Conservation (phyloP, 2,113 vertebrate species). For the Turnix velox region DNA sequence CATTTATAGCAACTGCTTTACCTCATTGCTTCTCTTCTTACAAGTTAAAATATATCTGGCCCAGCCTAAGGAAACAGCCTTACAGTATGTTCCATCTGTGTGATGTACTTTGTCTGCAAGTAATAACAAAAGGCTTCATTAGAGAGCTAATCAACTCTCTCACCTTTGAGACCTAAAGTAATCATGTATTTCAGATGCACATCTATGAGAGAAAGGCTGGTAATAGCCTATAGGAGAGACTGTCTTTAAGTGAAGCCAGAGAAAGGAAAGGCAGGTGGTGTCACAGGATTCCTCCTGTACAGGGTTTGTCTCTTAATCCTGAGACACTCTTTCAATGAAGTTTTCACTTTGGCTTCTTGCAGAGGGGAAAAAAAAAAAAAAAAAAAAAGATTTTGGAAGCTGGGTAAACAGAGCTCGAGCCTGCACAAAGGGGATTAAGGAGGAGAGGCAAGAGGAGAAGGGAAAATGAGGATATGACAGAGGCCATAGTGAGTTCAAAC, state of each 20-base stretch:
- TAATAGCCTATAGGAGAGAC: not conserved
- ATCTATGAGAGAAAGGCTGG: slow-evolving; percentile 34
- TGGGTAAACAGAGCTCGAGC: slow-evolving; percentile 61
- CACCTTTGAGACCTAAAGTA: slow-evolving; percentile 58
- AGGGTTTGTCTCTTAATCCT: slow-evolving; percentile 27
- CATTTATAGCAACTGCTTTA: not conserved
- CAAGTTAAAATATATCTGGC: not conserved
- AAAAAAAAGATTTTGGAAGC: slow-evolving; percentile 64
- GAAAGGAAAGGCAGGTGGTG: not conserved
- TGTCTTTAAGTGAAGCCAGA: not conserved
- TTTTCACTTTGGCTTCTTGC: slow-evolving; percentile 68
- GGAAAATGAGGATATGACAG: slow-evolving; percentile 95
- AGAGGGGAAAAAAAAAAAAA: no score
- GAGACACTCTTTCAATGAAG: slow-evolving; percentile 63
- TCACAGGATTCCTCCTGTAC: not conserved
- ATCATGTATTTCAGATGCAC: slow-evolving; percentile 65
- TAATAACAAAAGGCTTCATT: slow-evolving; percentile 56
- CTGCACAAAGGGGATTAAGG: slow-evolving; percentile 69
- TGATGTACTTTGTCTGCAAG: slow-evolving; percentile 52
- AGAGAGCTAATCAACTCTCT: slow-evolving; percentile 49
- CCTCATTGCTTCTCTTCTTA: not conserved
- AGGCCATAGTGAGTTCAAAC: slow-evolving; percentile 94
- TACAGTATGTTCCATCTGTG: not conserved
- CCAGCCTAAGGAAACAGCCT: not conserved
- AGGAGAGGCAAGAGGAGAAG: slow-evolving; percentile 84